phyloP scores from a whole-genome alignment of 2,113 vertebrate species.

The Petrocephalus microphthalmus region DNA sequence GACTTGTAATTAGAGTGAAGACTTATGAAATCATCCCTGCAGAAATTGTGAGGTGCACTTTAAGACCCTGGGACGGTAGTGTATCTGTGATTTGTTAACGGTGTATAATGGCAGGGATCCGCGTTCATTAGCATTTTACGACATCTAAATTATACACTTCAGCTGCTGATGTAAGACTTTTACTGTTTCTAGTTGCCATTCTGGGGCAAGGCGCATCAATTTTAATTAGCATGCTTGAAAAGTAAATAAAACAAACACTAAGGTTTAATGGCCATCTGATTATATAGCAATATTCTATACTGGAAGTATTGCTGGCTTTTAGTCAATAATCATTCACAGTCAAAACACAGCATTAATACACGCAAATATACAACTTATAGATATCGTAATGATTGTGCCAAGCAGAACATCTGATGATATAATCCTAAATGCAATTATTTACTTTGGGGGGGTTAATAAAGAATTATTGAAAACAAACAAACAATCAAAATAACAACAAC shows the following conservation, averaged over 20 bases:
- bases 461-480: neutral
- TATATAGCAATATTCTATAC: neutral
- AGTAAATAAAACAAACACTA: neutral
- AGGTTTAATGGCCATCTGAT: neutral
- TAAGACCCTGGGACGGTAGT: slow-evolving; percentile 36
- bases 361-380: neutral
- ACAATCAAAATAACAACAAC: too few species aligned
- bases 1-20: slow-evolving; percentile 22
- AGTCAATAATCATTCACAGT: neutral
- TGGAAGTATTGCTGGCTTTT: neutral
- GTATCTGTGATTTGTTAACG: neutral
- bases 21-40: slow-evolving; percentile 12
- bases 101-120: neutral
- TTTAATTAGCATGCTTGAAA: slow-evolving; percentile 2
- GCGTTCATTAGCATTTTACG: neutral
- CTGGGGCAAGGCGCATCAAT: neutral
- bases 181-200: neutral
- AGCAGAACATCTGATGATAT: neutral
- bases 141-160: neutral
- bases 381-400: neutral
- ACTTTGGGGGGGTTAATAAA: neutral
- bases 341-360: neutral
- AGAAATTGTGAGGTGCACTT: slow-evolving; percentile 51
- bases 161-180: neutral
- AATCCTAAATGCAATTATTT: neutral